Conservation (phyloP, 2,888 invertebrate genomes). For the Cephus pygmeus region DNA sequence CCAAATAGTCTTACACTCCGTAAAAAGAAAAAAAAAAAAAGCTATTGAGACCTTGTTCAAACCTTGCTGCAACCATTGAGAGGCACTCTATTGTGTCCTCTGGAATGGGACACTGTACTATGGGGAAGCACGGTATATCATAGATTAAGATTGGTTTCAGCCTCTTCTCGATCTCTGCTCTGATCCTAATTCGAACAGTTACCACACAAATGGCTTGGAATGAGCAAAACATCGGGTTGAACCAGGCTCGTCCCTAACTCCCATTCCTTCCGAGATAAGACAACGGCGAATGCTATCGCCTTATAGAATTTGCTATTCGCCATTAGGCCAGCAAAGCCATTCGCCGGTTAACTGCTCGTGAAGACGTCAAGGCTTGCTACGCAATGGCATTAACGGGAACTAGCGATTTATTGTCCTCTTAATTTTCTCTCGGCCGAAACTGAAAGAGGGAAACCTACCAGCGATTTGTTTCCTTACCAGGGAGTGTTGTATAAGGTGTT, state of each 20-base stretch:
- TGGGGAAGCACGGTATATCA: not conserved
- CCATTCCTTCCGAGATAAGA: slow-evolving; percentile 26
- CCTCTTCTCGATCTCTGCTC: slow-evolving; percentile 15
- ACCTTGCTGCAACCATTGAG: not conserved
- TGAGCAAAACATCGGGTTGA: slow-evolving; percentile 46
- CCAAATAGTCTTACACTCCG: not conserved
- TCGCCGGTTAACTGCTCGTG: slow-evolving; percentile 44
- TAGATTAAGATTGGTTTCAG: not conserved
- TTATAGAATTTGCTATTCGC: slow-evolving; percentile 39
- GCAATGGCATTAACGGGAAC: slow-evolving; percentile 29
- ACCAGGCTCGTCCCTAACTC: slow-evolving; percentile 6
- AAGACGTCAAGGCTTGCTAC: slow-evolving; percentile 35
- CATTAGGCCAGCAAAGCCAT: slow-evolving; percentile 31
- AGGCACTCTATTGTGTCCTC: not conserved
- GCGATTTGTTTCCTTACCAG: not conserved
- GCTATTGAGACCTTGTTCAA: not conserved
- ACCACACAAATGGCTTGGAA: slow-evolving; percentile 42
- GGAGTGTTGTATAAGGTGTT: too few species aligned
- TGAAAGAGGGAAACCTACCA: not conserved
- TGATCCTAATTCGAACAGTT: slow-evolving; percentile 36
- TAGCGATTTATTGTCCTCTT: slow-evolving; percentile 36
- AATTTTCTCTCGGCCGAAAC: slow-evolving; percentile 12
- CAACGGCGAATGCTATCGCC: slow-evolving; percentile 34
- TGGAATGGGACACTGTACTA: not conserved
- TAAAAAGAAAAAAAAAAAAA: too few species aligned